Evolutionary conservation across 2,888 invertebrate species (phyloP), one percentile per base, ranked within the genome.

Genomic region (Diplazon laetatorius): DNA sequence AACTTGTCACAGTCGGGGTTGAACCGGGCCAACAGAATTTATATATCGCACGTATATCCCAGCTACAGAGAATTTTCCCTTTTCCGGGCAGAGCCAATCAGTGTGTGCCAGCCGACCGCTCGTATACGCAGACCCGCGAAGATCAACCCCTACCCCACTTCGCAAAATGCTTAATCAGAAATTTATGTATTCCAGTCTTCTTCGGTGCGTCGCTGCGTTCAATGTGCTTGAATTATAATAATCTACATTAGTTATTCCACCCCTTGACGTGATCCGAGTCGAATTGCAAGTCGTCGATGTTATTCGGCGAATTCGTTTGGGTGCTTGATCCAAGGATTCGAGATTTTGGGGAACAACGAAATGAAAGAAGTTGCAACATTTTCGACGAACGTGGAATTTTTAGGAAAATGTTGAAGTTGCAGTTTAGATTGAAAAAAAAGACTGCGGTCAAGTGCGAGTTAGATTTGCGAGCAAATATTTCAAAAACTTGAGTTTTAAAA

Each of bases 71-170:
- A 52, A 18, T 37, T 66, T 66, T n/a, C n/a, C 16, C 12, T 25
- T 22, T 14, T 66, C 37, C 10, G 82, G 82, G 84, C 69, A 85
- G 85, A 86, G 87, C 85, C 87, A 88, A 86, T 87, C 85, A 83
- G 55, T 9, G 55, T 14, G 80, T 82, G 30, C 30, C 30, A 30
- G 30, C 77, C 16, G 25, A 8, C 82, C 80, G 82, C 80, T 81
- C 83, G 75, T 84, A n/a, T n/a, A n/a, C n/a, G n/a, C n/a, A n/a
- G 86, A 88, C 87, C 87, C 87, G 84, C 85, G 16, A 55, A 55
- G 55, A 55, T 55, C 55, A 55, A 35, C 55, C 55, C 55, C 55
- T 6, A 5, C 30, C 30, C 30, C 30, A n/a, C n/a, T n/a, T n/a
- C 30, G 30, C 83, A 71, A 55, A 52, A 68, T 68, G 30, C 42